Percentiles rank a stretch among this genome's conserved stretches.
Evolutionary conservation across 2,797 vertebrate species (phyloP).

Genomic region (Fistularia commersonii): DNA sequence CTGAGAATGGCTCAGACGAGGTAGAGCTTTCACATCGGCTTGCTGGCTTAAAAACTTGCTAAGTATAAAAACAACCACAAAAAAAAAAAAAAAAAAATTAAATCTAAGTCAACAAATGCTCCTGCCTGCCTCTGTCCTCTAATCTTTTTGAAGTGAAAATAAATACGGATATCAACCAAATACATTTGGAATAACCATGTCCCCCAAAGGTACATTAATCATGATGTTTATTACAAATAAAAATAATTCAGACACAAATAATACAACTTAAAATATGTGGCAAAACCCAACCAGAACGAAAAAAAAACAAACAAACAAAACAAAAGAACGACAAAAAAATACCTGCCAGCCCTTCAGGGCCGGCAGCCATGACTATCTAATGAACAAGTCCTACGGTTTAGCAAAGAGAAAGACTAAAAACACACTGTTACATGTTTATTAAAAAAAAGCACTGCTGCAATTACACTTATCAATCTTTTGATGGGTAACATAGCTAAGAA

Average conservation of each 20-base stretch:
- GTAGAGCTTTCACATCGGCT: slow-evolving; percentile 86
- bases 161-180: slow-evolving; percentile 86
- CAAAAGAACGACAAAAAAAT: slow-evolving; percentile 45
- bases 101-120: slow-evolving; percentile 65
- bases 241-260: slow-evolving; percentile 63
- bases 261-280: slow-evolving; percentile 60
- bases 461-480: slow-evolving; percentile 48
- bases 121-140: slow-evolving; percentile 64
- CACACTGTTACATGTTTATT: slow-evolving; percentile 50
- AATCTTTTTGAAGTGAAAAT: slow-evolving; percentile 84
- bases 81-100: slow-evolving; percentile 54
- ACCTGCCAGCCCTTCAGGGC: slow-evolving; percentile 55
- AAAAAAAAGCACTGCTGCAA: slow-evolving; percentile 52
- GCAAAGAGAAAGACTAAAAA: slow-evolving; percentile 59
- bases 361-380: slow-evolving; percentile 59
- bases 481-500: slow-evolving; percentile 38
- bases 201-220: slow-evolving; percentile 75
- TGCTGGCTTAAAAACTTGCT: slow-evolving; percentile 84
- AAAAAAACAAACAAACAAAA: slow-evolving; percentile 42
- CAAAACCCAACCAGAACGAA: slow-evolving; percentile 49
- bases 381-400: slow-evolving; percentile 67
- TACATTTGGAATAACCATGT: slow-evolving; percentile 84
- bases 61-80: slow-evolving; percentile 62
- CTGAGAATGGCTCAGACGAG: slow-evolving; percentile 89
- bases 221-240: slow-evolving; percentile 76